Evolutionary conservation across 2,113 vertebrate genomes (phyloP).

Genomic region (Gasterosteus nipponicus): DNA sequence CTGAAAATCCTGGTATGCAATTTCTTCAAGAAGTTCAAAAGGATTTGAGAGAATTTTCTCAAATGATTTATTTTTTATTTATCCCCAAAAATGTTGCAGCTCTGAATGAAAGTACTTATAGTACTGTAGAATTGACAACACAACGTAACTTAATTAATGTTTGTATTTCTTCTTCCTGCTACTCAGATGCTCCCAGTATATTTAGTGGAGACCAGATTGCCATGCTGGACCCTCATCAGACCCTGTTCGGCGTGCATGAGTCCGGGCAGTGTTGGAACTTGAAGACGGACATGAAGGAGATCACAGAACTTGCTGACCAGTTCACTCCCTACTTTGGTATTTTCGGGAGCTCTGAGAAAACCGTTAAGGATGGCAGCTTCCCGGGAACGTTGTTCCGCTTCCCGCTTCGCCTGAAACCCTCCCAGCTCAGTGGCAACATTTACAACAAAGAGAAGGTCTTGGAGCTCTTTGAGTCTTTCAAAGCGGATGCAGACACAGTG

Average conservation of each 20-base stretch:
- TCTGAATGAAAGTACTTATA: neutral
- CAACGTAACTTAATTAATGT: neutral
- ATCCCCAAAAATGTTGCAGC: neutral
- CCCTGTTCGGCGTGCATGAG: conserved; percentile 93
- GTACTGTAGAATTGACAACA: neutral
- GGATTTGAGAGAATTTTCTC: too few relatives aligned
- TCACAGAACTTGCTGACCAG: conserved; percentile 90
- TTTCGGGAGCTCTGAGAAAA: conserved; percentile 92
- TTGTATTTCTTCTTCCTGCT: conserved; percentile 45
- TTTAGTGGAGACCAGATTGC: conserved; percentile 98
- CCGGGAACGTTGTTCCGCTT: conserved; percentile 98
- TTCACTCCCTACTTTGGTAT: conserved; percentile 93
- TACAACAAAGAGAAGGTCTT: conserved; percentile 96
- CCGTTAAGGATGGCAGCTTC: conserved; percentile 87
- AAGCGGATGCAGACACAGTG: conserved; percentile 94
- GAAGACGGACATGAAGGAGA: conserved; percentile 92
- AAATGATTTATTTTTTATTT: neutral
- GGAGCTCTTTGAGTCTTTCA: conserved; percentile 96
- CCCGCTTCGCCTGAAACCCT: conserved; percentile 91
- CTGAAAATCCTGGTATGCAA: neutral
- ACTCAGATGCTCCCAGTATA: conserved; percentile 96
- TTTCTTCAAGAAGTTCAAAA: neutral
- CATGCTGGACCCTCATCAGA: conserved; percentile 97
- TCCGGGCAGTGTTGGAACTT: conserved; percentile 98
- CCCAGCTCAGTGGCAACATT: conserved; percentile 92